Evolutionary conservation across 2,797 vertebrate species (phyloP).

Genomic region (Eulemur coronatus): DNA sequence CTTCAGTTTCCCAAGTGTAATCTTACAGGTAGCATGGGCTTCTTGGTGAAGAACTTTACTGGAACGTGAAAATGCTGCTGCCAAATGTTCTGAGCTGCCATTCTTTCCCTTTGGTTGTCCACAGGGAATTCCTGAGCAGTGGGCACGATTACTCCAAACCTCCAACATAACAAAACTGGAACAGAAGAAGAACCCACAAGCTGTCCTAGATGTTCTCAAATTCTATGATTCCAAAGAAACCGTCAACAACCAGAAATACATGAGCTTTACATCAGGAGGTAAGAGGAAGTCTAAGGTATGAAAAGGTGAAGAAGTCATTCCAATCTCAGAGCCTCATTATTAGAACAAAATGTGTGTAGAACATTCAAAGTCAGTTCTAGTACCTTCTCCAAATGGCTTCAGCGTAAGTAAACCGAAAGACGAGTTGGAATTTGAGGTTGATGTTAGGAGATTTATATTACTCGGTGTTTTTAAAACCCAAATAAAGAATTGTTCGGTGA

Average conservation of each 20-base stretch:
- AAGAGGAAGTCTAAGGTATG: slow-evolving; percentile 64
- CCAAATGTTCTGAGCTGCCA: slow-evolving; percentile 64
- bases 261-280: slow-evolving; percentile 99
- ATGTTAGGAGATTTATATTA: background rate
- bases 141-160: slow-evolving; percentile 97
- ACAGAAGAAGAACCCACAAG: slow-evolving; percentile 99
- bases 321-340: background rate
- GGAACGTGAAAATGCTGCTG: slow-evolving; percentile 31
- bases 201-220: slow-evolving; percentile 97
- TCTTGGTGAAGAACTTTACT: slow-evolving; percentile 84
- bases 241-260: slow-evolving; percentile 99
- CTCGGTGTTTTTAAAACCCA: background rate
- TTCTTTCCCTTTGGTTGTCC: slow-evolving; percentile 74
- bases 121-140: slow-evolving; percentile 98
- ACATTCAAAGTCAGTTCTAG: background rate
- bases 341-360: background rate
- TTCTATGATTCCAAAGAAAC: slow-evolving; percentile 99
- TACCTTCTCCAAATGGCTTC: background rate
- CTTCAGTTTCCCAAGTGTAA: slow-evolving; percentile 81
- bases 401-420: background rate
- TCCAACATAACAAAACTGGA: slow-evolving; percentile 99
- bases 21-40: slow-evolving; percentile 85
- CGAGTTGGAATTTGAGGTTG: background rate
- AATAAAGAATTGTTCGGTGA: slow-evolving; percentile 5
- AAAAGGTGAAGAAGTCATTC: background rate